Evolutionary conservation across 92 coral and sea anemone species (phyloP), one percentile per base, ranked within the genome.

Genomic region (Zoanthus sociatus): DNA sequence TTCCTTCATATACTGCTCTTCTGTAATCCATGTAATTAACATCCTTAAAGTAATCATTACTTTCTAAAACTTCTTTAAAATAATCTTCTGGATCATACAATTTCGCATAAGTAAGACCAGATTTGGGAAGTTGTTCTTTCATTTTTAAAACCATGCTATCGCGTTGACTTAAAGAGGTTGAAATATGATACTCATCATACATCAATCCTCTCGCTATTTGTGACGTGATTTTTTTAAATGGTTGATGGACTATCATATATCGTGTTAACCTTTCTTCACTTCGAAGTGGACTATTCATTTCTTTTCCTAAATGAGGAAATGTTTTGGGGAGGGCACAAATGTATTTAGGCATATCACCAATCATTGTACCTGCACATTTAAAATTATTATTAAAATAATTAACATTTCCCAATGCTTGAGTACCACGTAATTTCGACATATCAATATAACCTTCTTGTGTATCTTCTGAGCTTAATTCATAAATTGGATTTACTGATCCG

Each of bases 1-100:
- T 9, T 12, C 64, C 64, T 3, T 56, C 64, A 56, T 10, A 56
- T n/a, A 56, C 64, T 2, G 14, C 33, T 68, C 21, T n/a, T 68
- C 73, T 68, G 14, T 68, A 68, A 68, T 68, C 33, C 73, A 68
- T 5, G 18, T 68, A 68, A 68, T 68, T 18, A 4, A 68, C 73
- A n/a, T 68, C 73, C 33, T 68, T 68, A 14, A 68, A 68, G 14
- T 68, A 68, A 18, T 68, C 73, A 5, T n/a, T 37, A 18, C 73
- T n/a, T 18, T 68, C n/a, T n/a, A 68, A 18, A 5, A 68, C 73
- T 18, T 68, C 73, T 18, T 68, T 30, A 68, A 68, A 68, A n/a
- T 20, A 68, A 68, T 68, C 73, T 68, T 68, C 73, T 18, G 73
- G 73, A 18, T 68, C 73, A n/a, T 68, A 68, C 33, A 68, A 5